Evolutionary conservation across 2,888 invertebrate species (phyloP).

Genomic region (Plemyria rubiginata): DNA sequence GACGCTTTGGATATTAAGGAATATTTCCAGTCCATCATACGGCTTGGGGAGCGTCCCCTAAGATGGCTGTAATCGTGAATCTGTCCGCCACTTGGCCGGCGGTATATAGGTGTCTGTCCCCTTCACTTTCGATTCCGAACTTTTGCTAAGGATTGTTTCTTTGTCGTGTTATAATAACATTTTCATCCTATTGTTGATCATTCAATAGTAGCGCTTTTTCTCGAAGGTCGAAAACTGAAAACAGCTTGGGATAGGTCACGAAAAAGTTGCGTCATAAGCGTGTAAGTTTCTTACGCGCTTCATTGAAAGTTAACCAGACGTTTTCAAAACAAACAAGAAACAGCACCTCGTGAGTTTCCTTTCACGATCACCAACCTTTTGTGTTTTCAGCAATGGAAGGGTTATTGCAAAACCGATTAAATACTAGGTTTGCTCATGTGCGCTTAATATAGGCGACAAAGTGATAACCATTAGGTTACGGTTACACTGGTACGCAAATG

Average conservation of each 20-base stretch:
- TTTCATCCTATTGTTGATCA: slow-evolving; percentile 40
- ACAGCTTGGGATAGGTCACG: slow-evolving; percentile 52
- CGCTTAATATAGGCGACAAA: too few species aligned
- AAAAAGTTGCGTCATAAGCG: slow-evolving; percentile 37
- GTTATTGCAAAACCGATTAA: background rate
- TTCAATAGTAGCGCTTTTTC: slow-evolving; percentile 26
- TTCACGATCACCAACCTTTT: background rate
- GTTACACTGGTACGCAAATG: too few species aligned
- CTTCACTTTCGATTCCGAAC: slow-evolving; percentile 58
- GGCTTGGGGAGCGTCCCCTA: slow-evolving; percentile 69
- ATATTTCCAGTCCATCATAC: slow-evolving; percentile 81
- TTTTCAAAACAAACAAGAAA: slow-evolving; percentile 1
- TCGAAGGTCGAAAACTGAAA: slow-evolving; percentile 28
- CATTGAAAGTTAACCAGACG: background rate
- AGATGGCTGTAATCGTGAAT: slow-evolving; percentile 73
- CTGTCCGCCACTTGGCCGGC: slow-evolving; percentile 68
- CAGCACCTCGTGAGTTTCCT: background rate
- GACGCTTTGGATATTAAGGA: slow-evolving; percentile 79
- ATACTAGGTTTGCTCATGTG: too few species aligned
- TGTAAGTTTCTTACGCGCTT: slow-evolving; percentile 8
- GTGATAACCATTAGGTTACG: too few species aligned
- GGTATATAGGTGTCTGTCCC: slow-evolving; percentile 52
- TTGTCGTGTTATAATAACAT: slow-evolving; percentile 46
- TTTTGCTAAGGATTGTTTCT: slow-evolving; percentile 49
- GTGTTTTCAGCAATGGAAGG: background rate